Evolutionary conservation across 2,113 vertebrate genomes (phyloP).

Genomic region (Poecile atricapillus): DNA sequence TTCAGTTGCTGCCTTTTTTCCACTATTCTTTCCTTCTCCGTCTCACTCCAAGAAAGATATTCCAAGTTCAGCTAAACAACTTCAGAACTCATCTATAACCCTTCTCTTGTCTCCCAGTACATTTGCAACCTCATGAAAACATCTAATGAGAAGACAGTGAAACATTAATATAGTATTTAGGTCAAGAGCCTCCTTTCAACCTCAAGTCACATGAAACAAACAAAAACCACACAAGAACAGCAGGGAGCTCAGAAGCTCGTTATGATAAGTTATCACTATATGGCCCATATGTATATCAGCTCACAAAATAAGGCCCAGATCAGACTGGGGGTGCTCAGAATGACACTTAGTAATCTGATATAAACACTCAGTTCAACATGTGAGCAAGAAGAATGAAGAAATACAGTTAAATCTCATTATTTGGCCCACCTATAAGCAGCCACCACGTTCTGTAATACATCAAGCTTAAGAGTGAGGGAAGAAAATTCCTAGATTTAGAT

Average conservation of each 20-base stretch:
- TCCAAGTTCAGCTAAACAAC: constrained; percentile 63
- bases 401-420: background rate
- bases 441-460: background rate
- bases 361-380: background rate
- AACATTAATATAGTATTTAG: background rate
- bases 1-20: constrained; percentile 58
- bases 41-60: constrained; percentile 58
- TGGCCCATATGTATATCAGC: background rate
- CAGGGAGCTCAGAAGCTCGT: background rate
- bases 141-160: background rate
- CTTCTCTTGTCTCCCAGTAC: background rate
- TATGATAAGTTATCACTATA: background rate
- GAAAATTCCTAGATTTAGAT: background rate
- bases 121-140: constrained; percentile 4
- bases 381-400: background rate
- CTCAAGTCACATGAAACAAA: background rate
- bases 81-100: background rate
- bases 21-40: constrained; percentile 40
- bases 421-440: background rate
- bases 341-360: background rate
- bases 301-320: background rate
- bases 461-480: background rate
- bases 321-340: background rate
- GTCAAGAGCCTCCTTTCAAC: background rate
- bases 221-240: background rate